These are phyloP conservation scores for Calliopum simillimum DNA, from an alignment of 2,888 invertebrate species.

Conservation along the genomic window DNA sequence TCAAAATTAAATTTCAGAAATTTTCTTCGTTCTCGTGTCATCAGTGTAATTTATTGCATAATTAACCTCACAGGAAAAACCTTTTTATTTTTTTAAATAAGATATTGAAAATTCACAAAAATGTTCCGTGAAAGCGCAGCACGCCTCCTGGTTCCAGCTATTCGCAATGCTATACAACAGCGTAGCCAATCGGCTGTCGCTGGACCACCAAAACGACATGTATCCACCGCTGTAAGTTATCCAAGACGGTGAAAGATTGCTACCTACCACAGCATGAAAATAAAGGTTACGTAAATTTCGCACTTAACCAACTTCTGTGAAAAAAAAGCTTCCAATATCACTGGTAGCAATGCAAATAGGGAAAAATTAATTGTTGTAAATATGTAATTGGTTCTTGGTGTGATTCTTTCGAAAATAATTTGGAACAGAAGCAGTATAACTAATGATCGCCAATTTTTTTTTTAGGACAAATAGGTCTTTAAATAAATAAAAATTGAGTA, in stretches of 20 bases:
- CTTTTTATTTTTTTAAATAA: too few species aligned
- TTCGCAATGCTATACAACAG: conserved; percentile 60
- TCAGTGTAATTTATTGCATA: too few species aligned
- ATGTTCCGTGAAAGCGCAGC: conserved; percentile 63
- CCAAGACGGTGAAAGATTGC: neutral
- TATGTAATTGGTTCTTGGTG: neutral
- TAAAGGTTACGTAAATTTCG: conserved; percentile 46
- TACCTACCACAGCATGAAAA: neutral
- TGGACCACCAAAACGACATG: conserved; percentile 62
- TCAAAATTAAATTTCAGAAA: too few species aligned
- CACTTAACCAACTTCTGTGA: neutral
- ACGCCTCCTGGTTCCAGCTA: conserved; percentile 60
- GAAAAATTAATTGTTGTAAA: neutral
- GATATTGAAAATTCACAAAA: conserved; percentile 40
- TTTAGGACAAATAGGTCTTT: neutral
- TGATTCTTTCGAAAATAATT: too few species aligned
- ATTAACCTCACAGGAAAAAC: too few species aligned
- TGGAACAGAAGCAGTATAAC: too few species aligned
- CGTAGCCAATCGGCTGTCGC: conserved; percentile 63
- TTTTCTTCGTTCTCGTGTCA: too few species aligned
- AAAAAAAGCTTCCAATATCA: too few species aligned
- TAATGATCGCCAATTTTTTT: too few species aligned
- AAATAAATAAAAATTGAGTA: too few species aligned
- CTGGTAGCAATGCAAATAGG: too few species aligned
- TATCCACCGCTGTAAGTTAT: conserved; percentile 63